These are phyloP conservation scores for Xiphorhynchus elegans DNA, from an alignment of 2,113 vertebrate species.

Conservation along the genomic window DNA sequence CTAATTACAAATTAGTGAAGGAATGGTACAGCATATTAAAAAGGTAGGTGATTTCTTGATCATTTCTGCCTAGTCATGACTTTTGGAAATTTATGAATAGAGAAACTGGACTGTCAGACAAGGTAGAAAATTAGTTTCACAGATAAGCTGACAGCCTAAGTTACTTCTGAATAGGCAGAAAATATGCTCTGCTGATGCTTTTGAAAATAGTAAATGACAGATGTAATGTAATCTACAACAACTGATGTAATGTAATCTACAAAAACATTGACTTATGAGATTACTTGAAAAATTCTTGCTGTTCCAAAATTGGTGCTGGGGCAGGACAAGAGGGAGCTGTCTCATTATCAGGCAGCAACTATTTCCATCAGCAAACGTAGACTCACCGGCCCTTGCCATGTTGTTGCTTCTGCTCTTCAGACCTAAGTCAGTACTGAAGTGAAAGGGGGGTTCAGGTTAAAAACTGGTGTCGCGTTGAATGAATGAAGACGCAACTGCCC, in stretches of 20 bases:
- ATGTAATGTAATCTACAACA: neutral
- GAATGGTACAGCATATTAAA: neutral
- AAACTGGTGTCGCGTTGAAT: neutral
- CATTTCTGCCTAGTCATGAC: neutral
- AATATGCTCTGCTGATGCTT: neutral
- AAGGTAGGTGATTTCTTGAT: neutral
- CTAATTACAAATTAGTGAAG: neutral
- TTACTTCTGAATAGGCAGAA: neutral
- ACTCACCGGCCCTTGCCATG: accelerated
- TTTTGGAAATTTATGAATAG: neutral
- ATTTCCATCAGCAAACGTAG: neutral
- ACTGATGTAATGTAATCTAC: neutral
- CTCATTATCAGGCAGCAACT: neutral
- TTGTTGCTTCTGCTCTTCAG: neutral
- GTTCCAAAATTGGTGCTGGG: neutral
- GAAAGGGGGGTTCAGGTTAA: neutral
- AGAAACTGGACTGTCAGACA: neutral
- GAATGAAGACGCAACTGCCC: neutral
- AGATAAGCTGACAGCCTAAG: neutral
- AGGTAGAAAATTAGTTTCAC: neutral
- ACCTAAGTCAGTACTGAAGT: neutral
- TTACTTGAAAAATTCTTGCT: neutral
- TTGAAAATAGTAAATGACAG: neutral
- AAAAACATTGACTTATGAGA: neutral
- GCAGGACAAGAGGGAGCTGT: neutral